These are phyloP conservation scores for Andrena minutula DNA, from an alignment of 2,888 invertebrate species.

Conservation along the genomic window DNA sequence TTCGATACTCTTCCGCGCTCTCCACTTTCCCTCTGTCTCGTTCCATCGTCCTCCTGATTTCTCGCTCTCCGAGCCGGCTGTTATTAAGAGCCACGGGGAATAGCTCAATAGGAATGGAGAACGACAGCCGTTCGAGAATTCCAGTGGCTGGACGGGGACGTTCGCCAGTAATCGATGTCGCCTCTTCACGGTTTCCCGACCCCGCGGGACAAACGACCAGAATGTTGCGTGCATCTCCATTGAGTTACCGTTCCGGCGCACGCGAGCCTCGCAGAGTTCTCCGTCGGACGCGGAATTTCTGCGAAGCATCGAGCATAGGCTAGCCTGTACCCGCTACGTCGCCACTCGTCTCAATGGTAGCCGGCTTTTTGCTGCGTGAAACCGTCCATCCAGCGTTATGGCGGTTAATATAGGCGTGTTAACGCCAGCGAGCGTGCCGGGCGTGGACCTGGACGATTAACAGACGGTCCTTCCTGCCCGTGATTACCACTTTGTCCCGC, in stretches of 20 bases:
- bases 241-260: conserved; percentile 57
- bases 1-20: conserved; percentile 35
- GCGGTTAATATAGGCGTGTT: conserved; percentile 12
- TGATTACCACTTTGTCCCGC: conserved; percentile 35
- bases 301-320: neutral
- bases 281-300: conserved; percentile 36
- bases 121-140: conserved; percentile 37
- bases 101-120: conserved; percentile 25
- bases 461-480: neutral
- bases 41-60: conserved; percentile 15
- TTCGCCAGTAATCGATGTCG: conserved; percentile 49
- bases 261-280: conserved; percentile 35
- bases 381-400: conserved; percentile 6
- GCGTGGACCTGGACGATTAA: neutral
- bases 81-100: conserved; percentile 41
- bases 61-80: neutral
- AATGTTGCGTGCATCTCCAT: conserved; percentile 31
- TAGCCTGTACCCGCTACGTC: neutral
- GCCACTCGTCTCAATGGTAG: conserved; percentile 20
- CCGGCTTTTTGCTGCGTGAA: neutral
- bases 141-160: conserved; percentile 14
- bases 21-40: conserved; percentile 44
- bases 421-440: conserved; percentile 15
- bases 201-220: conserved; percentile 44
- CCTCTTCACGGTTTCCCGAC: conserved; percentile 15